phyloP scores from a whole-genome alignment of 1,140 invertebrate species.

The Drosophila triauraria region DNA sequence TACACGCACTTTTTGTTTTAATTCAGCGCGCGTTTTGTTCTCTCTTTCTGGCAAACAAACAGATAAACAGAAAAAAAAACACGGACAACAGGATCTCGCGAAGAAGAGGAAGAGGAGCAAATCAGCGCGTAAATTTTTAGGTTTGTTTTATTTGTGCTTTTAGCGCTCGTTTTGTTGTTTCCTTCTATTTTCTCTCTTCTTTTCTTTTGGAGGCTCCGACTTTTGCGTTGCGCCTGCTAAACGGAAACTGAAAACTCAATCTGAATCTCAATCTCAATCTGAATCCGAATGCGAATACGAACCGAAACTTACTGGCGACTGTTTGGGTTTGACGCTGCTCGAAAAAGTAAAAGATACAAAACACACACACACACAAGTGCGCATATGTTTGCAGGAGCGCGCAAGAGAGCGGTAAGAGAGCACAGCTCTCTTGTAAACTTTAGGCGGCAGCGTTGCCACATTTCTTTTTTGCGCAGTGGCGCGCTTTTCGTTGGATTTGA shows the following conservation, averaged over 20 bases:
- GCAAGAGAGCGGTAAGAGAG: constrained; percentile 25
- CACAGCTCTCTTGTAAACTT: constrained; percentile 60
- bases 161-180: constrained; percentile 1
- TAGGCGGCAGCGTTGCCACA: constrained; percentile 60
- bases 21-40: constrained; percentile 69
- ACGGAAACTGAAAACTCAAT: constrained; percentile 12
- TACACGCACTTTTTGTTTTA: constrained; percentile 59
- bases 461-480: constrained; percentile 4
- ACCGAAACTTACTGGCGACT: constrained; percentile 62
- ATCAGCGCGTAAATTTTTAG: constrained; percentile 8
- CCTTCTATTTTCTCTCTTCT: constrained; percentile 1
- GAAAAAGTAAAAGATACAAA: constrained; percentile 81
- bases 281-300: constrained; percentile 55
- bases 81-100: constrained; percentile 20
- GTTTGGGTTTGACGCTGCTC: constrained; percentile 63
- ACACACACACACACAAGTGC: constrained; percentile 46
- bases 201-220: constrained; percentile 5
- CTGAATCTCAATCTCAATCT: constrained; percentile 10
- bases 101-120: constrained; percentile 5
- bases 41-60: constrained; percentile 37
- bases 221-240: constrained; percentile 8
- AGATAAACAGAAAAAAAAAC: constrained; percentile 14
- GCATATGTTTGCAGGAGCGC: constrained; percentile 73
- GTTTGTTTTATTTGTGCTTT: neutral
- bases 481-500: constrained; percentile 17